These are phyloP conservation scores for Cepphus grylle DNA, from an alignment of 2,113 vertebrate species.

Conservation along the genomic window DNA sequence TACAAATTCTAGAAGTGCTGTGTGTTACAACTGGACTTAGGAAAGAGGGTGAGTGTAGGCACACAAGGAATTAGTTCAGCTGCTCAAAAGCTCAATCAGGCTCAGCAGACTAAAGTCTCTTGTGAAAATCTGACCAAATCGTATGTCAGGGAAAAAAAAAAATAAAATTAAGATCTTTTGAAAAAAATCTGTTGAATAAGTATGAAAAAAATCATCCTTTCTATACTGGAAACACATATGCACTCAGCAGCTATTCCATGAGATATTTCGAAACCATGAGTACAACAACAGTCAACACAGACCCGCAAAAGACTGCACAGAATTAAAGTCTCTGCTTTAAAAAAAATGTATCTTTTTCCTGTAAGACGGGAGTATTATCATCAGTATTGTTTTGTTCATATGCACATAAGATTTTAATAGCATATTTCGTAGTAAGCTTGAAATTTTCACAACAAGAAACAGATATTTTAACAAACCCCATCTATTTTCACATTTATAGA, in stretches of 20 bases:
- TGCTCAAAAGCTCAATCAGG: background rate
- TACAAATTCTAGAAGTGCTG: background rate
- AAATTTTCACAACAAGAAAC: background rate
- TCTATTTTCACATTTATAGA: background rate
- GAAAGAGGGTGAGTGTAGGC: background rate
- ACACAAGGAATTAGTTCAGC: background rate
- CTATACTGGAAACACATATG: background rate
- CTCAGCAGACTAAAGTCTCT: background rate
- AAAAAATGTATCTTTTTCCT: background rate
- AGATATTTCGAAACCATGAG: background rate
- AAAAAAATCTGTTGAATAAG: background rate
- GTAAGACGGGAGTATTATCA: background rate
- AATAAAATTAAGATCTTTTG: background rate
- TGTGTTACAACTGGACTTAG: background rate
- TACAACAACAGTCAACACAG: background rate
- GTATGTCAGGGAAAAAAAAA: background rate
- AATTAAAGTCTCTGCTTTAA: background rate
- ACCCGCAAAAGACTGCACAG: background rate
- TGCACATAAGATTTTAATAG: background rate
- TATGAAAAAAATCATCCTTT: background rate
- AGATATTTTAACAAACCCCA: background rate
- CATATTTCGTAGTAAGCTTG: background rate
- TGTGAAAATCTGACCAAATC: background rate
- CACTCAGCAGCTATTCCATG: background rate
- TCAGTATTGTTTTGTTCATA: background rate